A percentile compares a stretch with the other conserved stretches of the same genome.
Evolutionary conservation across 2,797 vertebrate species (phyloP).

Genomic region (Clarias laeviceps): DNA sequence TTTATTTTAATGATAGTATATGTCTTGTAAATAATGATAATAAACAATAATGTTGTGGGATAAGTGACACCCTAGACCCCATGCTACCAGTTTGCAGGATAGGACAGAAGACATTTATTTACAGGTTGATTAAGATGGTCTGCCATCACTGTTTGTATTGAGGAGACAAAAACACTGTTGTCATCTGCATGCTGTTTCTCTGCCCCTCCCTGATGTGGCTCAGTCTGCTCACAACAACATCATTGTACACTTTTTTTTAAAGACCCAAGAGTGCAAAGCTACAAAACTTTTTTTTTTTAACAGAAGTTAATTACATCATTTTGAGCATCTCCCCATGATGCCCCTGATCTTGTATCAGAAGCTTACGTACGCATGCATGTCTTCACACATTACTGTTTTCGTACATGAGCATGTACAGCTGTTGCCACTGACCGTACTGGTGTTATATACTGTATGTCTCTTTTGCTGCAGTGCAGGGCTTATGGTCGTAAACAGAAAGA

Average conservation of each 20-base stretch:
- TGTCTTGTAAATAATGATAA: background rate
- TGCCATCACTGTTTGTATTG: background rate
- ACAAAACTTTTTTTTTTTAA: no score
- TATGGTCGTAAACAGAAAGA: background rate
- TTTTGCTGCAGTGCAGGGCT: background rate
- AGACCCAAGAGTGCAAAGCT: background rate
- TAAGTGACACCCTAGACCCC: background rate
- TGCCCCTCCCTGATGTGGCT: constrained; percentile 30
- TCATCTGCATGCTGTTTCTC: constrained; percentile 15
- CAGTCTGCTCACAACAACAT: background rate
- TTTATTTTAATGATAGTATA: background rate
- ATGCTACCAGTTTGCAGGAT: background rate
- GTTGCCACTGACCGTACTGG: background rate
- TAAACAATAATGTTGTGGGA: background rate
- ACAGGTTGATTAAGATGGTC: background rate
- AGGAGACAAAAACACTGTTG: background rate
- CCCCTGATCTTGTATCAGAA: background rate
- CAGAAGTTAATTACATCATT: background rate
- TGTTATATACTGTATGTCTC: background rate
- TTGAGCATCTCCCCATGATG: background rate
- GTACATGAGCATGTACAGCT: background rate
- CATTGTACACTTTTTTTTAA: background rate
- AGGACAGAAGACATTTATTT: background rate
- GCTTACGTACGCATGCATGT: background rate
- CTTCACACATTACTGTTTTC: background rate